Evolutionary conservation across 23 tunicate species (phyloP).

Genomic region (Ascidia mentula): DNA sequence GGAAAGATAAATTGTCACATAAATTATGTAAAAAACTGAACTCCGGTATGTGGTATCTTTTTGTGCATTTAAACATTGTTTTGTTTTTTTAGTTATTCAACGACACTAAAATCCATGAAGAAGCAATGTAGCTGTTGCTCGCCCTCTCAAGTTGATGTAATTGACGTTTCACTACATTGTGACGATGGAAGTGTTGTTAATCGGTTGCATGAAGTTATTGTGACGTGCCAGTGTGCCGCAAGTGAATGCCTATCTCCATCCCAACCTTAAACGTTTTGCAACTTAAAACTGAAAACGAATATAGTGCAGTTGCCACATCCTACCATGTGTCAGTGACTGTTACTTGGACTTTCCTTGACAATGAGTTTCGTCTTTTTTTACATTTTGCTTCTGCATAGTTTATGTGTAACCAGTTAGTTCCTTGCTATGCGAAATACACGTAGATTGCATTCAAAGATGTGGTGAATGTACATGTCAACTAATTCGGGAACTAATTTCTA

Average conservation of each 20-base stretch:
- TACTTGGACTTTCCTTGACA: no score
- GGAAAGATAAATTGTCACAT: no score
- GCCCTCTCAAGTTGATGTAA: not conserved
- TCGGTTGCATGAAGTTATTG: not conserved
- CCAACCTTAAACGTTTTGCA: not conserved
- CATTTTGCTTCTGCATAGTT: not conserved
- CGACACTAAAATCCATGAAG: not conserved
- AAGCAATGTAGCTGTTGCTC: constrained; percentile 37
- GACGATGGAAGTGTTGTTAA: constrained; percentile 8
- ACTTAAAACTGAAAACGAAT: not conserved
- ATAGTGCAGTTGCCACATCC: not conserved
- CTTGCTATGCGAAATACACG: not conserved
- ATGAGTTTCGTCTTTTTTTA: not conserved
- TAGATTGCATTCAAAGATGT: not conserved
- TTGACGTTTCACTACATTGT: not conserved
- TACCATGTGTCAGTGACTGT: no score
- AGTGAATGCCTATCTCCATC: not conserved
- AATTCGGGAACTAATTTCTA: no score
- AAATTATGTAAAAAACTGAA: no score
- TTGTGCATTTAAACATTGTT: not conserved
- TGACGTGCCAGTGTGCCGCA: not conserved
- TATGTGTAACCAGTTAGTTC: not conserved
- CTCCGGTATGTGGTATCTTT: no score
- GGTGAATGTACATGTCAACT: no score
- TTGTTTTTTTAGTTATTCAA: constrained; percentile 5